These are phyloP conservation scores for Epizoanthus rinbou DNA, from an alignment of 92 coral and sea anemone genomes.

Conservation along the genomic window DNA sequence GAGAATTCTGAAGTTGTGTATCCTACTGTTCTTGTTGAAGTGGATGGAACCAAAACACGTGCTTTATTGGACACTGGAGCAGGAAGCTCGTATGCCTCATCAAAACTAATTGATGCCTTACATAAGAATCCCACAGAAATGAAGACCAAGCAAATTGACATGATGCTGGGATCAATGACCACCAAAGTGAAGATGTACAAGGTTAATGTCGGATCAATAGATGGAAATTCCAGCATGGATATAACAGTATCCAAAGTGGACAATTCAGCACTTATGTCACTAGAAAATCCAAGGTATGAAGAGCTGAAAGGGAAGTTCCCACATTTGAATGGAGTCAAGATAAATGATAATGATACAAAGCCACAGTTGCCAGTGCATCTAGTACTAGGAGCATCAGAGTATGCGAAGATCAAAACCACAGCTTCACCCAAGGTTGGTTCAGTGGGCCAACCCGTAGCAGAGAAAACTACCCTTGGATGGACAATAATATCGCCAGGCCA, in stretches of 20 bases:
- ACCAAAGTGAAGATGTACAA: conserved; percentile 14
- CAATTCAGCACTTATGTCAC: conserved; percentile 42
- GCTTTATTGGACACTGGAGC: conserved; percentile 59
- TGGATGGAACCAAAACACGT: conserved; percentile 44
- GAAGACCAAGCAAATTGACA: conserved; percentile 37
- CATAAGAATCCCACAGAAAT: conserved; percentile 26
- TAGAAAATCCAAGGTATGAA: conserved; percentile 47
- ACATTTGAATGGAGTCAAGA: conserved; percentile 45
- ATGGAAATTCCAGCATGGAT: conserved; percentile 12
- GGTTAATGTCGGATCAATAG: neutral
- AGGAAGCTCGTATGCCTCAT: conserved; percentile 56
- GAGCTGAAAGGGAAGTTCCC: conserved; percentile 36
- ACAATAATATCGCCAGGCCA: conserved; percentile 55
- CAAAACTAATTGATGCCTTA: conserved; percentile 29
- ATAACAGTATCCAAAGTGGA: conserved; percentile 49
- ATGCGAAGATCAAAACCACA: conserved; percentile 39
- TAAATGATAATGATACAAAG: conserved; percentile 49
- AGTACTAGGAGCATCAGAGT: conserved; percentile 52
- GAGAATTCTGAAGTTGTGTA: conserved; percentile 36
- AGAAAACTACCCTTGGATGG: conserved; percentile 41
- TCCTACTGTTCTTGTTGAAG: conserved; percentile 40
- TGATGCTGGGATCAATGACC: conserved; percentile 51
- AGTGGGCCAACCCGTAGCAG: conserved; percentile 53
- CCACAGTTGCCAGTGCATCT: conserved; percentile 58
- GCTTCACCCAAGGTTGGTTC: conserved; percentile 22